Base-by-base conservation (phyloP, 2,888 invertebrate genomes). In the Andrena fulva region DNA sequence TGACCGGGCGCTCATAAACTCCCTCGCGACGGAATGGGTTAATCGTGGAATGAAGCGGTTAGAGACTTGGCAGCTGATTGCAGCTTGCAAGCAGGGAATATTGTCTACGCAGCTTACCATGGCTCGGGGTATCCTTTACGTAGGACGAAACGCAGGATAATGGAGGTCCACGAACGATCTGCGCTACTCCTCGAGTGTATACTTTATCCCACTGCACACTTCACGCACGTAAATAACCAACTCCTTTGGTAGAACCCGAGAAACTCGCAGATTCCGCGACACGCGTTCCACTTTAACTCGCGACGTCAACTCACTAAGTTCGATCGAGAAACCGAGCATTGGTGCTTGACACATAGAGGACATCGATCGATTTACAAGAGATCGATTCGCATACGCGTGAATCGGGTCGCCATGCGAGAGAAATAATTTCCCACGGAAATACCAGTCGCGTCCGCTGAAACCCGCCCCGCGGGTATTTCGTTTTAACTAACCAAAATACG, bases 151-250 rank as follows among this genome's bases (percentile, higher is more conserved):
- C 16, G 42, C 20, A 31, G 12, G 20, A 56, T n/a, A 42, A 67
- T 29, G 56, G 20, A 68, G 29, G 56, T 42, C 54, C 63, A 66
- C 33, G 50, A 42, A 59, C 31, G 31, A 69, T 70, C 50, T 59
- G 27, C 42, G 35, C 42, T 12, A 71, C 67, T 67, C 71, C 29
- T 72, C 54, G 29, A 29, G 33, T 64, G 74, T 62, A 24, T 56
- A 24, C 20, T 71, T 67, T 54, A 64, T 54, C 60, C 59, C 86
- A 77, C 79, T 74, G 42, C 77, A 76, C 54, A 62, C 66, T 69
- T 35, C 27, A 52, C 72, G 35, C 52, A 33, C 72, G 72, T 60
- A 42, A 62, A 52, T 56, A 20, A 35, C 35, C 35, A 35, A 52
- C 20, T 62, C 33, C 59, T 54, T 60, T 2, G 52, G 12, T 33